Conservation (phyloP, 2,888 invertebrate species). For the Polyommatus icarus region DNA sequence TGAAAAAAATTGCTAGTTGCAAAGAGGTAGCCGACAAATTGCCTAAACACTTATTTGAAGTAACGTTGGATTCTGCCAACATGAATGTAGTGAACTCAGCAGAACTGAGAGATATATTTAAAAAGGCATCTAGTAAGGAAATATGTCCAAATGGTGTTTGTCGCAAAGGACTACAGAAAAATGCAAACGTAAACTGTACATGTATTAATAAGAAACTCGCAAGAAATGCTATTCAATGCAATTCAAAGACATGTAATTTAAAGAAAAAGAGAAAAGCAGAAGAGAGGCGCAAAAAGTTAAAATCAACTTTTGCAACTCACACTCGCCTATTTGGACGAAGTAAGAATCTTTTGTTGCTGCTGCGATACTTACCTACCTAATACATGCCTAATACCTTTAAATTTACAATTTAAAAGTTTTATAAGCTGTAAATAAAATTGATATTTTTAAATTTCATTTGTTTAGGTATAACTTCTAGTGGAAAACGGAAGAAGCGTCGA, state of each 20-base stretch:
- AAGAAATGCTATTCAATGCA: conserved; percentile 38
- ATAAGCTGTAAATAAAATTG: neutral
- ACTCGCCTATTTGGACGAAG: neutral
- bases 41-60: conserved; percentile 42
- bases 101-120: conserved; percentile 47
- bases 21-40: conserved; percentile 25
- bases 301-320: neutral
- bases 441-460: neutral
- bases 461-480: conserved; percentile 11
- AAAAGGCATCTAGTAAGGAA: conserved; percentile 35
- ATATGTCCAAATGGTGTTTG: conserved; percentile 43
- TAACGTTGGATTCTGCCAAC: conserved; percentile 48
- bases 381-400: too few relatives aligned
- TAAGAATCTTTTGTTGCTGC: conserved; percentile 3
- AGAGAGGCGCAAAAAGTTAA: conserved; percentile 1
- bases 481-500: neutral
- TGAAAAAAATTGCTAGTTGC: conserved; percentile 29
- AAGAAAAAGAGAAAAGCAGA: conserved; percentile 24
- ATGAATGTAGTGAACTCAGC: conserved; percentile 52
- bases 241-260: conserved; percentile 38
- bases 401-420: neutral
- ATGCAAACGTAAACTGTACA: conserved; percentile 38
- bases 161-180: conserved; percentile 35
- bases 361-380: neutral
- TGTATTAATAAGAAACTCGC: conserved; percentile 41